These are phyloP conservation scores for Agelastica alni DNA, from an alignment of 2,888 invertebrate species.

Conservation along the genomic window DNA sequence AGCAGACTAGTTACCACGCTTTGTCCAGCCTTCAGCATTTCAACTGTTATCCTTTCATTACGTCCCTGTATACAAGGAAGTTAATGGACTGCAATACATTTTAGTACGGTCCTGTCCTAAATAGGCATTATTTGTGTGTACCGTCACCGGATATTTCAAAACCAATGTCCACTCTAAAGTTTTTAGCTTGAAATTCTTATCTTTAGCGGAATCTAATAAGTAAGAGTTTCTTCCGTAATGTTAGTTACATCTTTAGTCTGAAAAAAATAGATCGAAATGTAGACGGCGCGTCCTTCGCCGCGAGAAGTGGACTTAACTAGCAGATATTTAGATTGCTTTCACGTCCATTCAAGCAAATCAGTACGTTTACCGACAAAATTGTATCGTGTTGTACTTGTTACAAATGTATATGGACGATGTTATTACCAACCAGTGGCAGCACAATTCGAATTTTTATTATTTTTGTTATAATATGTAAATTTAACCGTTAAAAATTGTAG, in stretches of 20 bases:
- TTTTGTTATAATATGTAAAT: no score
- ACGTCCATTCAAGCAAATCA: constrained; percentile 3
- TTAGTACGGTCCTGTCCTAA: no score
- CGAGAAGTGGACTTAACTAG: neutral
- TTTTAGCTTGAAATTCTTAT: neutral
- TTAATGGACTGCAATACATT: no score
- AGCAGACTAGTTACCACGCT: no score
- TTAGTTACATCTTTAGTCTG: neutral
- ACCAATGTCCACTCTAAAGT: neutral
- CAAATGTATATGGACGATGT: no score
- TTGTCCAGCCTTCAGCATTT: no score
- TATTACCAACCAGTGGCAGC: no score
- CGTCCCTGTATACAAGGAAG: no score
- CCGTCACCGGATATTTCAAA: neutral
- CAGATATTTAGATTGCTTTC: constrained; percentile 4
- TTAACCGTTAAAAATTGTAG: no score
- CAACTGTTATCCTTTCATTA: no score
- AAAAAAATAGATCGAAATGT: neutral
- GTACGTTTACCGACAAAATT: neutral
- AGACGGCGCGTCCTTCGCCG: neutral
- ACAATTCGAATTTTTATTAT: no score
- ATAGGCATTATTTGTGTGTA: no score
- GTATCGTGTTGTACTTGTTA: neutral
- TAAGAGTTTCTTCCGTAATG: neutral
- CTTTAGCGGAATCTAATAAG: neutral